Base-by-base conservation (phyloP, 2,113 vertebrate species). In the Dissostichus mawsoni region DNA sequence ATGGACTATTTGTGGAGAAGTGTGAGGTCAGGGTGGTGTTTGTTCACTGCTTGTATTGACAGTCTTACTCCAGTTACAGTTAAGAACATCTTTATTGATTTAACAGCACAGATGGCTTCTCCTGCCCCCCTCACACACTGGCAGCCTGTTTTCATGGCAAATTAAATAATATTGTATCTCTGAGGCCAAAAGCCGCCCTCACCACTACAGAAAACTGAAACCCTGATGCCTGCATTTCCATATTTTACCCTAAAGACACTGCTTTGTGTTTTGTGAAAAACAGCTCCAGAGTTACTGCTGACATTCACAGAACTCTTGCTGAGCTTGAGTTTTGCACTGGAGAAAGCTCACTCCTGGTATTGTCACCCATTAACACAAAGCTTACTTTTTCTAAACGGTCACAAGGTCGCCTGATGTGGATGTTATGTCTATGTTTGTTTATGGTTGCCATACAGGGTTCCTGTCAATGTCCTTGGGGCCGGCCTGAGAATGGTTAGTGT, bases 391-490 rank as follows among this genome's bases (percentile, higher is more conserved):
- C 41, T 67, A 8, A 78, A 69, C 1, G 1, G 69, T 82, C 69
- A 85, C 73, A 84, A 74, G 76, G 84, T 89, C 64, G 72, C 33
- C 10, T 55, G 23, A 58, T 76, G 75, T 67, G 71, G 59, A 79
- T 78, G 62, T 80, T 73, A 84, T 61, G 74, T 59, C 69, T 76
- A 18, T 74, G 71, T 89, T 83, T 91, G 89, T 90, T 89, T 87
- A 80, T 88, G 81, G 84, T 85, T 92, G 83, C 82, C 83, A 83
- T 61, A 63, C 10, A 65, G 41, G 20, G 52, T 68, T 93, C 75
- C 67, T 5, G 65, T 90, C 83, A 84, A 45, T 80, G 89, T 90
- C 87, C 82, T 78, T 81, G 74, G 77, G 64, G 7, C 72, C 36
- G 2, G 64, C 48, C 83, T 86, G 76, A 86, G 78, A 86, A 75